Evolutionary conservation across 2,113 vertebrate genomes (phyloP).

Genomic region (Oceanites oceanicus): DNA sequence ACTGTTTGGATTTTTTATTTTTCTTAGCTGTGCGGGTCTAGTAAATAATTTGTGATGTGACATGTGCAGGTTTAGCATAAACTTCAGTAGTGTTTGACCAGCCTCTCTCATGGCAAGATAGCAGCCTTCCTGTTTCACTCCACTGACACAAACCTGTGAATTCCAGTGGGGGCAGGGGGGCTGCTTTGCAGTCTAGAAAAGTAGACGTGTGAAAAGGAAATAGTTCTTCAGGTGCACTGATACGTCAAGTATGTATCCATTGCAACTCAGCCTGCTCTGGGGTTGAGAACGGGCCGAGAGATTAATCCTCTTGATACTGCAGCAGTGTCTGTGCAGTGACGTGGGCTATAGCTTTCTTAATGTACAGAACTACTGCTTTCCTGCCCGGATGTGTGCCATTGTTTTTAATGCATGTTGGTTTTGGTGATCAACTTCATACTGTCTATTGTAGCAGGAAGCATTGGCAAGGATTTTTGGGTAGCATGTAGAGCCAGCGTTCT

Average conservation of each 20-base stretch:
- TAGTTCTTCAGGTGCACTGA: not conserved
- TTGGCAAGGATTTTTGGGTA: not conserved
- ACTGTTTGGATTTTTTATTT: not conserved
- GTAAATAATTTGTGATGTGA: not conserved
- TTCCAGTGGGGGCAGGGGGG: not conserved
- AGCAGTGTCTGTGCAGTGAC: not conserved
- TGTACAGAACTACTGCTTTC: not conserved
- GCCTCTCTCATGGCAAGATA: not conserved
- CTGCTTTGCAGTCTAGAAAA: not conserved
- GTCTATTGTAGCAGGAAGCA: not conserved
- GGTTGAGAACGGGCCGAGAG: rapidly evolving
- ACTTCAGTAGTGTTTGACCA: not conserved
- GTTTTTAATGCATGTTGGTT: not conserved
- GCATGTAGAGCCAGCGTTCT: rapidly evolving
- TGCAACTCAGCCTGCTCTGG: not conserved
- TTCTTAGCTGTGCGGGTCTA: not conserved
- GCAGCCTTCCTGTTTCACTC: not conserved
- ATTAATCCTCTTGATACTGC: not conserved
- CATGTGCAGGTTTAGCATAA: rapidly evolving
- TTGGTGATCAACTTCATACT: not conserved
- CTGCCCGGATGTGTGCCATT: not conserved
- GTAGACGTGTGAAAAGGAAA: not conserved
- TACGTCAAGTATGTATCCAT: rapidly evolving
- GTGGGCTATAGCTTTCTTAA: not conserved
- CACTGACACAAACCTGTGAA: not conserved